A percentile compares a stretch with the other conserved stretches of the same genome.
phyloP scores from a whole-genome alignment of 2,113 vertebrate genomes.

The Pelodiscus sinensis region DNA sequence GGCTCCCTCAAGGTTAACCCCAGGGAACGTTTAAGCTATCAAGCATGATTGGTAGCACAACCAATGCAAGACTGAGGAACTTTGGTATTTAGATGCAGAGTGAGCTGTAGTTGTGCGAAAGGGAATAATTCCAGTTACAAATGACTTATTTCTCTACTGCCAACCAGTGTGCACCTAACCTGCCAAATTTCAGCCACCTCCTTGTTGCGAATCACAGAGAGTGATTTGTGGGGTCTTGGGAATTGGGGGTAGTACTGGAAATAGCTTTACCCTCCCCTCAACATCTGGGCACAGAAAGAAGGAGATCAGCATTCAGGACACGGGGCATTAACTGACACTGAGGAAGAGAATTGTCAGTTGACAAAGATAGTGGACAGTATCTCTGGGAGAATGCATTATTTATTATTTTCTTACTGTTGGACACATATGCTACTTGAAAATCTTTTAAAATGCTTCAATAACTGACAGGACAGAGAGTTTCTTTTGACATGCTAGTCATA shows the following conservation, averaged over 20 bases:
- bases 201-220: neutral
- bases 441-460: neutral
- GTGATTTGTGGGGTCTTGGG: neutral
- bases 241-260: neutral
- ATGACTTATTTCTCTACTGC: neutral
- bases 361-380: neutral
- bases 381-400: neutral
- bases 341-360: neutral
- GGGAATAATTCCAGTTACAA: constrained; percentile 2
- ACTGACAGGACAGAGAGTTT: neutral
- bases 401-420: neutral
- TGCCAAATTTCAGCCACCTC: neutral
- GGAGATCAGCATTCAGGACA: neutral
- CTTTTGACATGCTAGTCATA: neutral
- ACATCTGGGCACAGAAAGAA: neutral
- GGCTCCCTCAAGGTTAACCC: neutral
- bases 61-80: neutral
- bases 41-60: neutral
- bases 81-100: constrained; percentile 3
- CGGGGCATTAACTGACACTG: neutral
- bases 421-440: neutral
- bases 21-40: neutral
- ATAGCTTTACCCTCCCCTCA: neutral
- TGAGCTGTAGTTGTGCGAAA: neutral
- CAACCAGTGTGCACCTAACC: neutral